phyloP scores from a whole-genome alignment of 2,888 invertebrate genomes.

The Heliconius erato region DNA sequence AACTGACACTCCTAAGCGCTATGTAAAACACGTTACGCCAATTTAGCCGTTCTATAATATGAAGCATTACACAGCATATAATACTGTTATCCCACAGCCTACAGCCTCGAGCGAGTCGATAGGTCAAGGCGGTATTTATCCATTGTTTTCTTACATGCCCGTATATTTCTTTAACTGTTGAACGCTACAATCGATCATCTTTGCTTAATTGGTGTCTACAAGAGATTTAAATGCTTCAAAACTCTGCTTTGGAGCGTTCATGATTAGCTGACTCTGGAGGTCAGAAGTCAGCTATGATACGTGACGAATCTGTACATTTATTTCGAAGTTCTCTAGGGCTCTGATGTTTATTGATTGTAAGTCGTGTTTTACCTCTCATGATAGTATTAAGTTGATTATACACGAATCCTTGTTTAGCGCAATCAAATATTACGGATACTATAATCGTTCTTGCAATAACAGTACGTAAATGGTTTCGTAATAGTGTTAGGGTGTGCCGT shows the following conservation, averaged over 20 bases:
- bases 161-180: constrained; percentile 41
- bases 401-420: constrained; percentile 37
- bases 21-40: not conserved
- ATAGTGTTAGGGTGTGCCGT: constrained; percentile 40
- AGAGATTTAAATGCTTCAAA: constrained; percentile 40
- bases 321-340: constrained; percentile 34
- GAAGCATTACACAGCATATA: constrained; percentile 26
- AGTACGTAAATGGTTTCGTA: constrained; percentile 36
- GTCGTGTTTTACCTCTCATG: constrained; percentile 63
- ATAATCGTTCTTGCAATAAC: constrained; percentile 36
- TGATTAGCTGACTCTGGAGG: constrained; percentile 52
- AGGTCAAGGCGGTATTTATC: constrained; percentile 73
- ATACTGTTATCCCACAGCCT: constrained; percentile 33
- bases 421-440: constrained; percentile 40
- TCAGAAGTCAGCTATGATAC: constrained; percentile 54
- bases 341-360: constrained; percentile 45
- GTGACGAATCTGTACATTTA: constrained; percentile 50
- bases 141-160: constrained; percentile 67
- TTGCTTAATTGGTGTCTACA: constrained; percentile 50
- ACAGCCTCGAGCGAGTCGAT: constrained; percentile 68
- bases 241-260: constrained; percentile 44
- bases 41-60: constrained; percentile 8
- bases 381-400: constrained; percentile 50
- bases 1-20: not conserved
- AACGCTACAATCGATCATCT: constrained; percentile 51